Conservation (phyloP, 2,113 vertebrate genomes). For the Emydocephalus ijimae region DNA sequence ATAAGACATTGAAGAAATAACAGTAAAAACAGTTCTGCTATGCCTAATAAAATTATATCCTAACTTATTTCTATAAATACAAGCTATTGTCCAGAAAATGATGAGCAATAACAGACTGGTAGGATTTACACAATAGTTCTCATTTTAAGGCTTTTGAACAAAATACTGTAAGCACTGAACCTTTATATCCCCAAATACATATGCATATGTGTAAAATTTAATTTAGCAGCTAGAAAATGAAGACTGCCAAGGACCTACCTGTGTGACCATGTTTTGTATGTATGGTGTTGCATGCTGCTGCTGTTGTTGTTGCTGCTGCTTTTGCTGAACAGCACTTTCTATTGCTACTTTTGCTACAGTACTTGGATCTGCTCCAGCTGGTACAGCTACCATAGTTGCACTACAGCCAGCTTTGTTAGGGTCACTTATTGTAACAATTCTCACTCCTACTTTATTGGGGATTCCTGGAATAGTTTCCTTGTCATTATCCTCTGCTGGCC, state of each 20-base stretch:
- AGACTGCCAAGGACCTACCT: slow-evolving; percentile 76
- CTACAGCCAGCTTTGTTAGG: slow-evolving; percentile 97
- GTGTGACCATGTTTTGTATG: slow-evolving; percentile 78
- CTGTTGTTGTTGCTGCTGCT: slow-evolving; percentile 87
- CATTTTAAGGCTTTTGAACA: slow-evolving; percentile 16
- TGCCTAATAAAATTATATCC: not conserved
- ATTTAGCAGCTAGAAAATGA: slow-evolving; percentile 40
- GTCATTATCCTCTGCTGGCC: slow-evolving; percentile 88
- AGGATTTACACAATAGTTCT: not conserved
- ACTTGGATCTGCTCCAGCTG: slow-evolving; percentile 96
- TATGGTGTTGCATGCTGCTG: slow-evolving; percentile 79
- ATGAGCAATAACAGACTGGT: not conserved
- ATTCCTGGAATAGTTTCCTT: slow-evolving; percentile 83
- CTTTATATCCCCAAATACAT: slow-evolving; percentile 23
- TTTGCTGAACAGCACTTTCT: slow-evolving; percentile 96
- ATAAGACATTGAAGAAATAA: slow-evolving; percentile 27
- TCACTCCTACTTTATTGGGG: slow-evolving; percentile 96
- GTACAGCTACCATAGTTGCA: slow-evolving; percentile 97
- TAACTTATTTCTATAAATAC: slow-evolving; percentile 15
- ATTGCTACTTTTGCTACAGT: slow-evolving; percentile 99
- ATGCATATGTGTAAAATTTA: not conserved
- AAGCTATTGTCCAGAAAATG: slow-evolving; percentile 25
- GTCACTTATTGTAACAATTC: slow-evolving; percentile 99
- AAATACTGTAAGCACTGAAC: fast-evolving
- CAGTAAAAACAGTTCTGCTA: slow-evolving; percentile 9